Evolutionary conservation across 2,888 invertebrate genomes (phyloP).

Genomic region (Drosophila kuntzei): DNA sequence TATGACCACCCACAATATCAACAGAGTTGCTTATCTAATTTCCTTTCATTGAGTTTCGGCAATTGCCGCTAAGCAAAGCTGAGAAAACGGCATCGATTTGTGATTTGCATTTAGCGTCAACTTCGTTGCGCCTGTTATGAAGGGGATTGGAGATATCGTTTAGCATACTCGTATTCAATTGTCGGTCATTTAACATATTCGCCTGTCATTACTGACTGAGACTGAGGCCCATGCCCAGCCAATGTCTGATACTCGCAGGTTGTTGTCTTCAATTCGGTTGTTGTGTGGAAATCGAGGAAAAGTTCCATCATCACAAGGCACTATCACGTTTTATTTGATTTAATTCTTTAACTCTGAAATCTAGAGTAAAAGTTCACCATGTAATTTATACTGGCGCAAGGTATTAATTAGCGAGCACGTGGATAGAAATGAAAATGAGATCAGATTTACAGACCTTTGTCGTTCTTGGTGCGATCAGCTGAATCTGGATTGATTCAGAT

Average conservation of each 20-base stretch:
- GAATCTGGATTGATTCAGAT: not conserved
- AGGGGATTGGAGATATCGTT: constrained; percentile 30
- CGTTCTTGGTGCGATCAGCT: not conserved
- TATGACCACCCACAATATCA: constrained; percentile 4
- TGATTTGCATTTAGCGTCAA: constrained; percentile 66
- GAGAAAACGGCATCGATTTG: constrained; percentile 26
- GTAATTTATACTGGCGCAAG: constrained; percentile 63
- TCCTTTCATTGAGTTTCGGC: constrained; percentile 68
- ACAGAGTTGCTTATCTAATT: constrained; percentile 60
- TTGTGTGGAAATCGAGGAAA: constrained; percentile 71
- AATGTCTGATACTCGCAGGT: constrained; percentile 7
- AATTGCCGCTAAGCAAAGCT: constrained; percentile 26
- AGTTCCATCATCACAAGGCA: constrained; percentile 63
- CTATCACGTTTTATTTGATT: constrained; percentile 74
- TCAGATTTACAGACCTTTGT: constrained; percentile 1
- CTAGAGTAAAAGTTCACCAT: constrained; percentile 76
- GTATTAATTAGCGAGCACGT: constrained; percentile 57
- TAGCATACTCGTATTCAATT: constrained; percentile 64
- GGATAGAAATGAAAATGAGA: constrained; percentile 45
- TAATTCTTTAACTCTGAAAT: constrained; percentile 58
- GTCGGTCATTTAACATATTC: constrained; percentile 59
- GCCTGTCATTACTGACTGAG: constrained; percentile 45
- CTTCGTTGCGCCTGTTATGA: constrained; percentile 55
- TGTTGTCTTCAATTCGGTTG: constrained; percentile 28
- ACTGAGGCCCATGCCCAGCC: constrained; percentile 4